Evolutionary conservation across 1,140 invertebrate genomes (phyloP).

Genomic region (Cyclina sinensis): DNA sequence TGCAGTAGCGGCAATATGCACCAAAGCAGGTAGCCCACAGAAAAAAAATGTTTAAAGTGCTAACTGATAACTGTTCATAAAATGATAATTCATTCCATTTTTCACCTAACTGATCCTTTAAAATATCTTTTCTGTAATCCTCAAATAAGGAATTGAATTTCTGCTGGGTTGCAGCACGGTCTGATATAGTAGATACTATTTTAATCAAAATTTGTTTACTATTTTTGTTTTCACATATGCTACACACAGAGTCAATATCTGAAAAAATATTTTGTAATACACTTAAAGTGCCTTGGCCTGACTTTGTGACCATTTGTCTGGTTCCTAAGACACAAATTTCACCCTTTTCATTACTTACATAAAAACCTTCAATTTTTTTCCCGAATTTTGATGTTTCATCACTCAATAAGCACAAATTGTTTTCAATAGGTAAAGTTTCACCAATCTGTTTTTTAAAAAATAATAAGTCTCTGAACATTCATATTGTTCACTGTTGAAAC

Average conservation of each 20-base stretch:
- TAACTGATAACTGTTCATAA: slow-evolving; percentile 25
- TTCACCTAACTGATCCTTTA: slow-evolving; percentile 25
- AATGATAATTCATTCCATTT: slow-evolving; percentile 22
- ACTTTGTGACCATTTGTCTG: slow-evolving; percentile 61
- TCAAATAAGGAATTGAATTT: slow-evolving; percentile 59
- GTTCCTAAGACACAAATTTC: neutral
- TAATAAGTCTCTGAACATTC: slow-evolving; percentile 39
- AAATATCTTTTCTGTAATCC: slow-evolving; percentile 49
- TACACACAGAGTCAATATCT: slow-evolving; percentile 44
- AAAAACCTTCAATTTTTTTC: slow-evolving; percentile 44
- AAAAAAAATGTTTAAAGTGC: slow-evolving; percentile 52
- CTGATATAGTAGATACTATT: slow-evolving; percentile 67
- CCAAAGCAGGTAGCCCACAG: slow-evolving; percentile 56
- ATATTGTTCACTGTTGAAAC: slow-evolving; percentile 42
- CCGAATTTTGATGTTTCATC: slow-evolving; percentile 53
- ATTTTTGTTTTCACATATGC: slow-evolving; percentile 2
- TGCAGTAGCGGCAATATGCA: slow-evolving; percentile 52
- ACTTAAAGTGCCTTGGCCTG: slow-evolving; percentile 1
- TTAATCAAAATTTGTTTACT: slow-evolving; percentile 57
- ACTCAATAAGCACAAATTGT: slow-evolving; percentile 26
- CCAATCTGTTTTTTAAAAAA: slow-evolving; percentile 17
- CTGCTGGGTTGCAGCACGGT: slow-evolving; percentile 58
- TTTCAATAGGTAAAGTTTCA: slow-evolving; percentile 1
- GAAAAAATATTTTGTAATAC: slow-evolving; percentile 48
- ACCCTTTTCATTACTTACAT: neutral